Evolutionary conservation across 2,888 invertebrate genomes (phyloP).

Genomic region (Anorthoa munda): DNA sequence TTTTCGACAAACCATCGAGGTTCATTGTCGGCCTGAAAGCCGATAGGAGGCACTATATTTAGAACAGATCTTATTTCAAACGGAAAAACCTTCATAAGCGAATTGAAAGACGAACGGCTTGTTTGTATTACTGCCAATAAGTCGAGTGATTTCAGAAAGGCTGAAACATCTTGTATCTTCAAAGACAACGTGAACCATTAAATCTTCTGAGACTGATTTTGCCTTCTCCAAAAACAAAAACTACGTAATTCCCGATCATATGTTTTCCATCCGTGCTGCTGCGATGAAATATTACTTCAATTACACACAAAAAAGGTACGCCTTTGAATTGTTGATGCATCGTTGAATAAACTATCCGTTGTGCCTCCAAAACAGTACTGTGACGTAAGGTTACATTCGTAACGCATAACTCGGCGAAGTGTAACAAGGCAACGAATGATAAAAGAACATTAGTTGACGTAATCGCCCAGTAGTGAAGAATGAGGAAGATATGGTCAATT

Average conservation of each 20-base stretch:
- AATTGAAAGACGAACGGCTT: slow-evolving; percentile 10
- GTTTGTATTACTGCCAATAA: slow-evolving; percentile 46
- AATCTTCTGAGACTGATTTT: slow-evolving; percentile 3
- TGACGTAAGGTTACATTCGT: slow-evolving; percentile 53
- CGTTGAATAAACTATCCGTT: slow-evolving; percentile 68
- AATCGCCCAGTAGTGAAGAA: slow-evolving; percentile 33
- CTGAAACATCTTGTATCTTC: slow-evolving; percentile 23
- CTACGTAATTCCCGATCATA: slow-evolving; percentile 24
- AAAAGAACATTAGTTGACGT: slow-evolving; percentile 54
- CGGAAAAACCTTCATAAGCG: slow-evolving; percentile 29
- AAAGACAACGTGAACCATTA: slow-evolving; percentile 18
- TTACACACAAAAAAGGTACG: slow-evolving; percentile 60
- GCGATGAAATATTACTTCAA: slow-evolving; percentile 59
- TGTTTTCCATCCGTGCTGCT: slow-evolving; percentile 23
- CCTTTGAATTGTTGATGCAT: slow-evolving; percentile 69
- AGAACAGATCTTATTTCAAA: slow-evolving; percentile 35
- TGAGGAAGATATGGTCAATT: slow-evolving; percentile 56
- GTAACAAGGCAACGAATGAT: slow-evolving; percentile 48
- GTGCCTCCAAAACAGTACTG: slow-evolving; percentile 54
- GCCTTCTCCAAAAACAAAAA: slow-evolving; percentile 19
- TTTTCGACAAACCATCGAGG: slow-evolving; percentile 52
- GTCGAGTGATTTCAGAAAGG: slow-evolving; percentile 4
- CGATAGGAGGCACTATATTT: slow-evolving; percentile 47
- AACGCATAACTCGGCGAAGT: slow-evolving; percentile 49
- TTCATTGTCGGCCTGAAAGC: slow-evolving; percentile 34